Conservation (phyloP, 2,888 invertebrate species). For the Pteria penguin region DNA sequence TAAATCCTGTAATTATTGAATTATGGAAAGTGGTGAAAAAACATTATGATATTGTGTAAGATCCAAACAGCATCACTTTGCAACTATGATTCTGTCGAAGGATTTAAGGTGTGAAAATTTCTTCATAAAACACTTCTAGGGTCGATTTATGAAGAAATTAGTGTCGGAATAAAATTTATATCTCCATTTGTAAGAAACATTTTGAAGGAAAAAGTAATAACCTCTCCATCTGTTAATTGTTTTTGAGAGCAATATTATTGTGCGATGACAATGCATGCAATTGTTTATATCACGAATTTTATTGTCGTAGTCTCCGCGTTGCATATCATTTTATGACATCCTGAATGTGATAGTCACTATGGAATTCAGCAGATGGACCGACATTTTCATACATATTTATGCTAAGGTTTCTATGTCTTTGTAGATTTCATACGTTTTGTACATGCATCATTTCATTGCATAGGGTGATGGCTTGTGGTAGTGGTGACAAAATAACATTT, state of each 20-base stretch:
- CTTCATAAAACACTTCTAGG: slow-evolving; percentile 25
- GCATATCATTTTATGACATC: no score
- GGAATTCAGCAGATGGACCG: no score
- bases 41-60: slow-evolving; percentile 29
- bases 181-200: slow-evolving; percentile 5
- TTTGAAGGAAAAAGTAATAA: background rate
- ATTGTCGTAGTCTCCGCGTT: no score
- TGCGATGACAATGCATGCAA: no score
- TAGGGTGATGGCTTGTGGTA: no score
- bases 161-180: slow-evolving; percentile 24
- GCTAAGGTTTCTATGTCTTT: no score
- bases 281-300: no score
- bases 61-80: slow-evolving; percentile 21
- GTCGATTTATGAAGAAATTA: slow-evolving; percentile 30
- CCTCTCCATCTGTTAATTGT: background rate
- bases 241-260: background rate
- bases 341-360: no score
- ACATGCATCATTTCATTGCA: no score
- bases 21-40: slow-evolving; percentile 35
- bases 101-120: slow-evolving; percentile 21
- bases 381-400: no score
- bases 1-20: slow-evolving; percentile 34
- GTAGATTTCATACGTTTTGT: no score
- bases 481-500: no score
- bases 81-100: slow-evolving; percentile 13